Evolutionary conservation across 2,888 invertebrate genomes (phyloP), one percentile per base, ranked within the genome.

Genomic region (Protonemura montana): DNA sequence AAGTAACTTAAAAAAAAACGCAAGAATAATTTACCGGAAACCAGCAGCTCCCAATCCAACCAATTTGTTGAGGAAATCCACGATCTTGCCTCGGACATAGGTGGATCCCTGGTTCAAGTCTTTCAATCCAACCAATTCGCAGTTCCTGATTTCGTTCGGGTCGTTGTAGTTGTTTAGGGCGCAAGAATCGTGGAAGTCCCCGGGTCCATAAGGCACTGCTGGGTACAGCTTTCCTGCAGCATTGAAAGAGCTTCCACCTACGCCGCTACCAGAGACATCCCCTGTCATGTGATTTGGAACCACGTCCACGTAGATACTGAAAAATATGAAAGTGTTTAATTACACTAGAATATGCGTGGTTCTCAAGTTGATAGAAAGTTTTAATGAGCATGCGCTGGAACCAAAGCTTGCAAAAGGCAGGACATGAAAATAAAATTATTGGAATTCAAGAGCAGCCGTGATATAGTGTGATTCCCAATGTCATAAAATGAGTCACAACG

Each of bases 41-140:
- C 97, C 97, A 90, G 97, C 97, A 0, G 97, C 96, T 41, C 97
- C 97, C 86, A 94, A 90, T 81, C 93, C 93, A 76, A 96, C 93
- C 6, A 95, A 92, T 16, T 91, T 92, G 90, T 96, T 95, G 92
- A 97, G 91, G 90, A 92, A 95, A 0, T 93, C 93, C 0, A 94
- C 92, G 5, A 96, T 93, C 90, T 93, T 94, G 0, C 91, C 90
- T 21, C 94, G 92, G 10, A 97, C 97, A 88, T 94, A 93, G 16
- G 93, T 92, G 0, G 91, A 91, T 0, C 93, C 91, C 89, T 97
- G 96, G 89, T 97, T 94, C 88, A 98, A 92, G 91, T 98, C 98
- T 89, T 94, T 94, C 0, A 98, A 92, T 0, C 96, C 95, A 0
- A 93, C 91, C 78, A 97, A 91, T 87, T 95, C 93, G 90, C 97